Evolutionary conservation across 2,113 vertebrate genomes (phyloP), one percentile per base, ranked within the genome.

Genomic region (Microtus richardsoni): DNA sequence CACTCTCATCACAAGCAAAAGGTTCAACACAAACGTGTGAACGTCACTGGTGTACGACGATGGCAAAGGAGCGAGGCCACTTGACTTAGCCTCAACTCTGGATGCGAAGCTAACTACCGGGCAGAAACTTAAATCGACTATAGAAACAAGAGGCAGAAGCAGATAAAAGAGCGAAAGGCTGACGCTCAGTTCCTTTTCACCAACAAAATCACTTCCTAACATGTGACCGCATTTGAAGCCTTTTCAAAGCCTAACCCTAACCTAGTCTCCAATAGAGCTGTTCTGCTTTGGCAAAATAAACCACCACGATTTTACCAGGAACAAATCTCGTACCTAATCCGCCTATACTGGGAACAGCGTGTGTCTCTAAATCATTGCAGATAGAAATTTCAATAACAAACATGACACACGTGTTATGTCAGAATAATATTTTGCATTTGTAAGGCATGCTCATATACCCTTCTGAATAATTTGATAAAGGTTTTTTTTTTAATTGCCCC

Each of bases 11-110:
- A 62, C 94, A 88, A 93, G 93, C 79, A 88, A 92, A 95, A 90
- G 93, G 88, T n/a, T 97, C 62, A 96, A 96, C 96, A 95, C 95
- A 97, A 92, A 91, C 24, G 3, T 74, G 91, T 70, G 49, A 12
- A 49, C 49, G 11, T 49, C 49, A 2, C 12, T 2, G 49, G 2
- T 49, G 49, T 49, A 49, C 49, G 49, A 49, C 26, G 19, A 36
- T 8, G 39, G 60, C n/a, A 41, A 44, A 14, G n/a, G 73, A 47
- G 39, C 77, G 49, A 71, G 13, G 39, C 4, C 64, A n/a, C 28
- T 52, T 33, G 44, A 75, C 89, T 70, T 58, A 36, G 62, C 58
- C 5, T 66, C 8, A 91, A 2, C 2, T 75, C 52, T 8, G 11
- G 79, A 49, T 21, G 2, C 22, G 88, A 16, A 62, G 30, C 39